Conservation (phyloP, 2,888 invertebrate species). For the Litoditis marina region DNA sequence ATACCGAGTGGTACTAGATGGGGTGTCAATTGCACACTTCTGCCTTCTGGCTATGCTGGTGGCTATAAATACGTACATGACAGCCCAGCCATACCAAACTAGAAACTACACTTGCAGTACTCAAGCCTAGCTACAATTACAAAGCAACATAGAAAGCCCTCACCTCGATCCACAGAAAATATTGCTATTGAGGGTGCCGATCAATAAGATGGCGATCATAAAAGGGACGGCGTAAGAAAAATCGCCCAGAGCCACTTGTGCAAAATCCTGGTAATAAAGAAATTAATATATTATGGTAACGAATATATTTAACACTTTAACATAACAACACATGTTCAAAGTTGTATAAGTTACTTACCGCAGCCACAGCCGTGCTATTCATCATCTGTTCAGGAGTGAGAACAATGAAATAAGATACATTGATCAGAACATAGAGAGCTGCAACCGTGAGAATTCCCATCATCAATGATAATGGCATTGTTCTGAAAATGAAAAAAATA, state of each 20-base stretch:
- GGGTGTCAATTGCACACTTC: no score
- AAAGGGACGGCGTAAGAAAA: slow-evolving; percentile 47
- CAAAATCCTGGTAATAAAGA: slow-evolving; percentile 31
- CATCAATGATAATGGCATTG: slow-evolving; percentile 48
- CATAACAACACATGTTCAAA: no score
- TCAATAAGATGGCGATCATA: slow-evolving; percentile 46
- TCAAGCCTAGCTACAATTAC: no score
- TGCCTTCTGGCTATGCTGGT: no score
- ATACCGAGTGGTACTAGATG: no score
- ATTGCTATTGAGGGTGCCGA: slow-evolving; percentile 50
- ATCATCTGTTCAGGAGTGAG: slow-evolving; percentile 33
- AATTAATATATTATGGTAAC: background rate
- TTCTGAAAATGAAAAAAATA: slow-evolving; percentile 29
- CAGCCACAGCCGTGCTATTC: slow-evolving; percentile 46
- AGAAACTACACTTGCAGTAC: no score
- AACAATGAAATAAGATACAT: slow-evolving; percentile 48
- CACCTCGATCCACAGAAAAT: slow-evolving; percentile 48
- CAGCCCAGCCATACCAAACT: no score
- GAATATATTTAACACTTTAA: background rate
- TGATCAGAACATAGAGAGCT: slow-evolving; percentile 39
- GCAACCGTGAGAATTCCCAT: slow-evolving; percentile 40
- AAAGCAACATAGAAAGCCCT: background rate
- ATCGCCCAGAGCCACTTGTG: slow-evolving; percentile 35
- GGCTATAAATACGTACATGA: no score
- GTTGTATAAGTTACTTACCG: slow-evolving; percentile 25